A percentile compares a stretch with the other conserved stretches of the same genome.
These are phyloP conservation scores for Pomacea canaliculata DNA, from an alignment of 2,888 invertebrate genomes.

Conservation along the genomic window DNA sequence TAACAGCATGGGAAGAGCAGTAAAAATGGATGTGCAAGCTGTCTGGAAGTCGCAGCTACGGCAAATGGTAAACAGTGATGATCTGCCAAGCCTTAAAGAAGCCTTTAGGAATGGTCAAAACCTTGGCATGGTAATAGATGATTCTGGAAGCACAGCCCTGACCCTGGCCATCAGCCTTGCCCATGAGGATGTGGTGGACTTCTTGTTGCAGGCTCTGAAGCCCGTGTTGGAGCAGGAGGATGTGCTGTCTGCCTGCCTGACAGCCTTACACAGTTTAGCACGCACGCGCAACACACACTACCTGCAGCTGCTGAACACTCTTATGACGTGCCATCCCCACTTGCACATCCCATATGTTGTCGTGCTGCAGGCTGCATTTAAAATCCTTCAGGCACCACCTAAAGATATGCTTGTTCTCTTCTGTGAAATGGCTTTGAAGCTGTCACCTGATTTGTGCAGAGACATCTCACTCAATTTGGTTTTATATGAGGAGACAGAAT, in stretches of 20 bases:
- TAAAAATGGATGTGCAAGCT: background rate
- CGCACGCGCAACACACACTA: slow-evolving; percentile 16
- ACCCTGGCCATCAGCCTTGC: slow-evolving; percentile 19
- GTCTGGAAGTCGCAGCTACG: slow-evolving; percentile 9
- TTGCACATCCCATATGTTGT: slow-evolving; percentile 21
- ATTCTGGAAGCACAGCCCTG: slow-evolving; percentile 22
- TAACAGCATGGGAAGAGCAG: background rate
- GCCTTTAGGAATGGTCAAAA: slow-evolving; percentile 15
- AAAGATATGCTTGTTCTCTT: slow-evolving; percentile 25
- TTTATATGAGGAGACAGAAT: slow-evolving; percentile 27
- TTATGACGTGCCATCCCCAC: slow-evolving; percentile 15
- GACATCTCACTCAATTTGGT: slow-evolving; percentile 29
- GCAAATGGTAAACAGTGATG: background rate
- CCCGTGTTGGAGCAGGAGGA: slow-evolving; percentile 19
- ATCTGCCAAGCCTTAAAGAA: slow-evolving; percentile 12
- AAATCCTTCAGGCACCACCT: slow-evolving; percentile 26
- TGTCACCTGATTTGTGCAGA: slow-evolving; percentile 24
- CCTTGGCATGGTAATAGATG: slow-evolving; percentile 18
- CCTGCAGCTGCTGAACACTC: slow-evolving; percentile 12
- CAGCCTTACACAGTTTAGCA: slow-evolving; percentile 18
- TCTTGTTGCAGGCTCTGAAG: slow-evolving; percentile 11
- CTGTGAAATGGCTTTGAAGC: slow-evolving; percentile 25
- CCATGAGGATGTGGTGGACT: slow-evolving; percentile 22
- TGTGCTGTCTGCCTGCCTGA: slow-evolving; percentile 18
- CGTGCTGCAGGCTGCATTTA: slow-evolving; percentile 27